Conservation (phyloP, 2,888 invertebrate species). For the Leucophenga maculata region DNA sequence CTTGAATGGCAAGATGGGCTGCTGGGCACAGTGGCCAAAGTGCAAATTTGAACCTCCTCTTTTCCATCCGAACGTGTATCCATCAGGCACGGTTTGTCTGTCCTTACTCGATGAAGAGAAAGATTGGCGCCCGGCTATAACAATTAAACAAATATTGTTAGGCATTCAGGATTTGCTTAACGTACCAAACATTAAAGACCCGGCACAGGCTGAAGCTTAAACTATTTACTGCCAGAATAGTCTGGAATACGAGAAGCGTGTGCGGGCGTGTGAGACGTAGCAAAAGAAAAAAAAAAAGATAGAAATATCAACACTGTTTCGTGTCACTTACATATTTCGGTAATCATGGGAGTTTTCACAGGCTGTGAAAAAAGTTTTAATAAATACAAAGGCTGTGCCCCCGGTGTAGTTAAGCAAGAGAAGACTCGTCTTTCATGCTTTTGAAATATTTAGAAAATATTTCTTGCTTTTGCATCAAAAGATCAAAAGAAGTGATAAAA, state of each 20-base stretch:
- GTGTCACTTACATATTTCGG: too few species aligned
- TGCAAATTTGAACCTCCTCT: constrained; percentile 99
- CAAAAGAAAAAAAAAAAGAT: constrained; percentile 27
- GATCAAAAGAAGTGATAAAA: too few species aligned
- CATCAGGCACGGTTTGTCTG: constrained; percentile 84
- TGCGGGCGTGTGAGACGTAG: constrained; percentile 83
- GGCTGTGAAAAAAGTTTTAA: neutral
- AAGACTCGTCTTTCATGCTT: too few species aligned
- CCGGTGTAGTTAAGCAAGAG: too few species aligned
- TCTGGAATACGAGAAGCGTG: constrained; percentile 96
- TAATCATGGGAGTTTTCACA: too few species aligned
- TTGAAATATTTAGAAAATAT: too few species aligned
- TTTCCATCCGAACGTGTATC: constrained; percentile 98
- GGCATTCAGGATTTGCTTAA: constrained; percentile 98
- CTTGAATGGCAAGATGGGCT: constrained; percentile 94
- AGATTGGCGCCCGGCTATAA: constrained; percentile 98
- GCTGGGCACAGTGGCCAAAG: constrained; percentile 85
- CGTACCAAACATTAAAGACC: constrained; percentile 98
- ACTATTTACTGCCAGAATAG: constrained; percentile 98
- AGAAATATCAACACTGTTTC: too few species aligned
- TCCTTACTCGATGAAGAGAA: constrained; percentile 98
- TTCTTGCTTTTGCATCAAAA: too few species aligned
- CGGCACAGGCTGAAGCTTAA: constrained; percentile 99
- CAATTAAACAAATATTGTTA: constrained; percentile 97
- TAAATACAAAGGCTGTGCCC: constrained; percentile 67